Evolutionary conservation across 1,140 invertebrate genomes (phyloP).

Genomic region (Drosophila littoralis): DNA sequence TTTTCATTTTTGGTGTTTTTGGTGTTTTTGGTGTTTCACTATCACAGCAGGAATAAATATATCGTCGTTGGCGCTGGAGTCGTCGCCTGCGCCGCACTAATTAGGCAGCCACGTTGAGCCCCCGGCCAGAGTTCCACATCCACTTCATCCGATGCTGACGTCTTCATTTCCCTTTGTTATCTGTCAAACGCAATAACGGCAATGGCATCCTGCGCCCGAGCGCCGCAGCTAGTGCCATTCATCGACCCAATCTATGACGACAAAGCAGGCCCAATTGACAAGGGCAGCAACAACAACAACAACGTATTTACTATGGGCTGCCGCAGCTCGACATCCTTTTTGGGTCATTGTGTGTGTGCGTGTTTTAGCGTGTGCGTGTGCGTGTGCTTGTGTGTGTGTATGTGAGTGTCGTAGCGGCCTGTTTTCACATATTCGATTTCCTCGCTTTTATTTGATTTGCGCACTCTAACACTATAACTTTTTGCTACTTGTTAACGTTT

Average conservation of each 20-base stretch:
- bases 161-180: constrained; percentile 70
- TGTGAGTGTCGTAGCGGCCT: constrained; percentile 25
- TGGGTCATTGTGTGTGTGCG: constrained; percentile 49
- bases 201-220: constrained; percentile 46
- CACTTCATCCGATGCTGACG: constrained; percentile 62
- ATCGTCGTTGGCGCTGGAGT: constrained; percentile 50
- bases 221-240: constrained; percentile 45
- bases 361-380: constrained; percentile 12
- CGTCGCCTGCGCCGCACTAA: constrained; percentile 41
- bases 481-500: not conserved
- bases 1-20: constrained; percentile 35
- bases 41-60: constrained; percentile 77
- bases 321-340: constrained; percentile 50
- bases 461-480: constrained; percentile 5
- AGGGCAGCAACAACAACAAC: constrained; percentile 41
- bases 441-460: constrained; percentile 9
- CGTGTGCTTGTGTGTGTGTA: constrained; percentile 11
- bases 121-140: constrained; percentile 35
- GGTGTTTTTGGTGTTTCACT: constrained; percentile 68
- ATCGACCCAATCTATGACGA: constrained; percentile 58
- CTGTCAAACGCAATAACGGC: constrained; percentile 51
- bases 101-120: constrained; percentile 66
- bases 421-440: constrained; percentile 46
- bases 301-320: constrained; percentile 39
- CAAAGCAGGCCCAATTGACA: constrained; percentile 51